Evolutionary conservation across 2,113 vertebrate genomes (phyloP).

Genomic region (Bos javanicus): DNA sequence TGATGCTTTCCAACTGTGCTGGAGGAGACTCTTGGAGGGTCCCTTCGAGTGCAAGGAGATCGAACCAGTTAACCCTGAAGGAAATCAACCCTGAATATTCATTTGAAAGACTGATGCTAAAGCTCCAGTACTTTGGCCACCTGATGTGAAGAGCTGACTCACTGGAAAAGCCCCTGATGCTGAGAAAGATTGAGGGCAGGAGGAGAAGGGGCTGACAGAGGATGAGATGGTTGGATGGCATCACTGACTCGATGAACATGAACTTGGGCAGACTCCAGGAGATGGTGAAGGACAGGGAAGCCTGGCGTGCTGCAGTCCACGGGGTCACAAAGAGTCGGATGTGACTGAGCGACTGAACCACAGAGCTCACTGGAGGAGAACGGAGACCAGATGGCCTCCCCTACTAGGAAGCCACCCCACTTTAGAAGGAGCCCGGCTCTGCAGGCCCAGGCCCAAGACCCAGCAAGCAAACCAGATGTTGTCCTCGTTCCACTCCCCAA

Average conservation of each 20-base stretch:
- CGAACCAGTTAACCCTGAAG: background rate
- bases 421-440: background rate
- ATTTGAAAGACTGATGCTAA: background rate
- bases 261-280: background rate
- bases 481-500: background rate
- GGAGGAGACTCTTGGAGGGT: background rate
- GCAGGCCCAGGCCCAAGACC: background rate
- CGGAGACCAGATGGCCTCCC: background rate
- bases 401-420: background rate
- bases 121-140: background rate
- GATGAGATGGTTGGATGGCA: background rate
- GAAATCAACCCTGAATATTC: background rate
- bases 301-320: background rate
- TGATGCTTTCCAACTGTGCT: background rate
- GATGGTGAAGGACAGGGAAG: background rate
- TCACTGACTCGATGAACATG: background rate
- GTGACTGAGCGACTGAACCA: background rate
- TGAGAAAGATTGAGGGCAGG: background rate
- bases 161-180: background rate
- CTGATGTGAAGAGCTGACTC: background rate
- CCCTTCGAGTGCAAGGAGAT: background rate
- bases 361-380: background rate
- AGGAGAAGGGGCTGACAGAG: background rate
- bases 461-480: background rate
- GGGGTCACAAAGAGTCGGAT: background rate